Base-by-base conservation (phyloP, 2,888 invertebrate genomes). In the Nyleta sp. region DNA sequence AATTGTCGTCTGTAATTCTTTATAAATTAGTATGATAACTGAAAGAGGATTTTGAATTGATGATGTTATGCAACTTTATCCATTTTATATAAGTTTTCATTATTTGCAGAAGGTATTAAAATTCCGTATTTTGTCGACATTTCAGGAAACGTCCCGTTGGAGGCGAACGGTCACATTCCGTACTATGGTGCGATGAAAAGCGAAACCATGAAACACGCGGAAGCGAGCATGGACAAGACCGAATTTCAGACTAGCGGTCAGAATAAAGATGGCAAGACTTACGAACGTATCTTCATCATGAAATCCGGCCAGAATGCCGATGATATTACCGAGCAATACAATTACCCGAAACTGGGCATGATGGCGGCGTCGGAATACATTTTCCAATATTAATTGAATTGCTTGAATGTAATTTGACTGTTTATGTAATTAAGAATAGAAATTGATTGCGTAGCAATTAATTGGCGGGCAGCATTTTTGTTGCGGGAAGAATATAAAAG, bases 371-470 rank as follows among this genome's bases (percentile, higher is more conserved):
- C 28, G 28, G 13, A 40, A 40, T 40, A 40, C 8, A 3, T 15
- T 40, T 40, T 15, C 13, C 40, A 15, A 40, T 46, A 44, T 20
- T 44, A 44, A 44, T n/a, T n/a, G n/a, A n/a, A n/a, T n/a, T n/a
- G n/a, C n/a, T n/a, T n/a, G n/a, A n/a, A n/a, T n/a, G n/a, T n/a
- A n/a, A n/a, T n/a, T n/a, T n/a, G n/a, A n/a, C n/a, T n/a, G n/a
- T n/a, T n/a, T n/a, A n/a, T n/a, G n/a, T n/a, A n/a, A n/a, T n/a
- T n/a, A n/a, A n/a, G n/a, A n/a, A n/a, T n/a, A n/a, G n/a, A n/a
- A n/a, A n/a, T n/a, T n/a, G n/a, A n/a, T n/a, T n/a, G n/a, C n/a
- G n/a, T n/a, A n/a, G n/a, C n/a, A n/a, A n/a, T n/a, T n/a, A n/a
- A n/a, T n/a, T n/a, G n/a, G n/a, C n/a, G n/a, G n/a, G n/a, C n/a